phyloP scores from a whole-genome alignment of 2,888 invertebrate genomes.

The Mesochorus sp. region DNA sequence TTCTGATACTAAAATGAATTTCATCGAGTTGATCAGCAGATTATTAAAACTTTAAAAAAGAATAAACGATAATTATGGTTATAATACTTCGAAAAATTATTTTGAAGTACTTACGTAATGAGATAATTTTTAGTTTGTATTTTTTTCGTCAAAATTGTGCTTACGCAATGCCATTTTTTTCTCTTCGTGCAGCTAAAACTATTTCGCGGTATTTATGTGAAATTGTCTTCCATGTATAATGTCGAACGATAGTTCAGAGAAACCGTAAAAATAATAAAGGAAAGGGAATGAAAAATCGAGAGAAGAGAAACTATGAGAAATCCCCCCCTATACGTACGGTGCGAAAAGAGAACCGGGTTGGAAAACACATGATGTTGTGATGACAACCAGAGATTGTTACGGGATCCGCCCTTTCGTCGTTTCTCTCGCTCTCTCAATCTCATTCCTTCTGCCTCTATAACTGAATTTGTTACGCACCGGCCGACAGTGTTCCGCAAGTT shows the following conservation, averaged over 20 bases:
- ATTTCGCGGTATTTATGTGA: too few relatives aligned
- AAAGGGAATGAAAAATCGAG: background rate
- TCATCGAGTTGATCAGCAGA: too few relatives aligned
- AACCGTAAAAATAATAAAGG: constrained; percentile 10
- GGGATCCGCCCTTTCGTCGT: constrained; percentile 53
- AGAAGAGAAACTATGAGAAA: constrained; percentile 17
- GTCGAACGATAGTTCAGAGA: background rate
- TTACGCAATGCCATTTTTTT: too few relatives aligned
- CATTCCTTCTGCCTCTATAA: background rate
- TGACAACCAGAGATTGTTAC: constrained; percentile 61
- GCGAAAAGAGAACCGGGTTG: constrained; percentile 26
- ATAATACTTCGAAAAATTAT: too few relatives aligned
- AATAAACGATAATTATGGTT: too few relatives aligned
- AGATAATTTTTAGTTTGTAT: background rate
- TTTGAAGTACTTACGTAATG: too few relatives aligned
- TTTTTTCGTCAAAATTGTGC: background rate
- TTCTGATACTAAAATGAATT: too few relatives aligned
- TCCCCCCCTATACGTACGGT: constrained; percentile 18
- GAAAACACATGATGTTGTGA: constrained; percentile 48
- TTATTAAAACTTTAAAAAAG: too few relatives aligned
- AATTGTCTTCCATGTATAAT: too few relatives aligned
- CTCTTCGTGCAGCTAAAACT: too few relatives aligned
- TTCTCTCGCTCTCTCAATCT: constrained; percentile 16
- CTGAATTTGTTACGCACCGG: constrained; percentile 61
- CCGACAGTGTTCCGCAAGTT: constrained; percentile 57